These are phyloP conservation scores for Cylas formicarius DNA, from an alignment of 1,140 invertebrate species.

Conservation along the genomic window DNA sequence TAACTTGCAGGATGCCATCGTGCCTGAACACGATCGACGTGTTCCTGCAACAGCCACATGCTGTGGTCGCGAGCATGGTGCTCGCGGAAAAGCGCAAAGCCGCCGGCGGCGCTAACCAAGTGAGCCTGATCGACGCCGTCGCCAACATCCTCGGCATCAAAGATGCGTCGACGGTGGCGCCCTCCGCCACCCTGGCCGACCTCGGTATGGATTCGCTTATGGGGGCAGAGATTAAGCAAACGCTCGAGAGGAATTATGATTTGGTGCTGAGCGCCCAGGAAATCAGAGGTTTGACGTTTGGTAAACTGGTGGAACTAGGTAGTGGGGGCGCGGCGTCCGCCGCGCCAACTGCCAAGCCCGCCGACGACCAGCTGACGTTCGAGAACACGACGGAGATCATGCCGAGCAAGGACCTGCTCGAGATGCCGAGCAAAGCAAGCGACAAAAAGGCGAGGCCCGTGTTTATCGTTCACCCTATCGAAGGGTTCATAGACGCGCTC, in stretches of 20 bases:
- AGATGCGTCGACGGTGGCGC: constrained; percentile 67
- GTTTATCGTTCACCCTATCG: constrained; percentile 74
- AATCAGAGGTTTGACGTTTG: constrained; percentile 74
- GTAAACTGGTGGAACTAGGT: constrained; percentile 61
- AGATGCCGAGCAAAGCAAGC: constrained; percentile 46
- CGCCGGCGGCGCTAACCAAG: constrained; percentile 40
- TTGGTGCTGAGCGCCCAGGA: constrained; percentile 81
- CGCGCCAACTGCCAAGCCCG: constrained; percentile 24
- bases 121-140: constrained; percentile 63
- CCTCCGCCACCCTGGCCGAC: constrained; percentile 73
- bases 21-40: constrained; percentile 79
- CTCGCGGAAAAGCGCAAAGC: constrained; percentile 64
- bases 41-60: constrained; percentile 80
- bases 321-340: constrained; percentile 37
- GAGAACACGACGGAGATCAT: constrained; percentile 48
- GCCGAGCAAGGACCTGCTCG: constrained; percentile 56
- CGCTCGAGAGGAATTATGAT: constrained; percentile 86
- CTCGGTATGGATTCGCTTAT: constrained; percentile 96
- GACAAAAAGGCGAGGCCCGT: constrained; percentile 42
- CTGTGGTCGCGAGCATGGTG: constrained; percentile 80
- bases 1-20: constrained; percentile 64
- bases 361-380: constrained; percentile 43
- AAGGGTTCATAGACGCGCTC: constrained; percentile 72
- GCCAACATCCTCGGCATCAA: constrained; percentile 86
- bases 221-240: constrained; percentile 97